A percentile compares a stretch with the other conserved stretches of the same genome.
These are phyloP conservation scores for Epinephelus lanceolatus DNA, from an alignment of 2,113 vertebrate species.

Conservation along the genomic window DNA sequence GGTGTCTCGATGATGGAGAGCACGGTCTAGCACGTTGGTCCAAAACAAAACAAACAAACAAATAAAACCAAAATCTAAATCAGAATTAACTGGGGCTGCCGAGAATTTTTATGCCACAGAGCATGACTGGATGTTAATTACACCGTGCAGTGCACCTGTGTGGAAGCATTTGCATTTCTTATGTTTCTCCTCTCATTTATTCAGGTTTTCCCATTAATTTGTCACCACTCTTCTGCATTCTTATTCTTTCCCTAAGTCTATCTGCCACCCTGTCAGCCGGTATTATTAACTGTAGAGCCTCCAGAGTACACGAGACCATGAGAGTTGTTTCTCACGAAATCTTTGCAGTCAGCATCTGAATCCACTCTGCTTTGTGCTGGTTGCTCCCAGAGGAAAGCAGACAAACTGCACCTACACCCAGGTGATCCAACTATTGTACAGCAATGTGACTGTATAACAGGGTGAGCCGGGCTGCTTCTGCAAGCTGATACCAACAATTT, in stretches of 20 bases:
- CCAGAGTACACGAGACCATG: not conserved
- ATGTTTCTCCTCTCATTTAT: too few relatives aligned
- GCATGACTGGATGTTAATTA: too few relatives aligned
- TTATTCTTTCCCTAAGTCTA: slow-evolving; percentile 1
- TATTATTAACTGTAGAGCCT: not conserved
- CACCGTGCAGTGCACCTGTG: too few relatives aligned
- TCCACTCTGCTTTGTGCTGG: not conserved
- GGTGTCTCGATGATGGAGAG: too few relatives aligned
- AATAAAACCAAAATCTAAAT: too few relatives aligned
- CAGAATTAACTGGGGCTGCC: too few relatives aligned
- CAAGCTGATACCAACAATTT: slow-evolving; percentile 26
- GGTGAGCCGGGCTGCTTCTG: slow-evolving; percentile 28
- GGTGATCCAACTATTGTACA: slow-evolving; percentile 10
- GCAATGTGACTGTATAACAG: not conserved
- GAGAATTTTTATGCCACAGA: too few relatives aligned
- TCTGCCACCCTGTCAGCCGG: slow-evolving; percentile 26
- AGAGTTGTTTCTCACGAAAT: not conserved
- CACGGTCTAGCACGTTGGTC: too few relatives aligned
- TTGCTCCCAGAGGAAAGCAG: not conserved
- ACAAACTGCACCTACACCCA: slow-evolving; percentile 9
- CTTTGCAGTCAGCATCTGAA: slow-evolving; percentile 9
- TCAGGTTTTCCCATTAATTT: too few relatives aligned
- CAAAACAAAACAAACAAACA: too few relatives aligned
- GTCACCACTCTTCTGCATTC: not conserved
- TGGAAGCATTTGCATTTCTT: too few relatives aligned